Conservation (phyloP, 2,888 invertebrate species). For the Cantharis flavilabris region DNA sequence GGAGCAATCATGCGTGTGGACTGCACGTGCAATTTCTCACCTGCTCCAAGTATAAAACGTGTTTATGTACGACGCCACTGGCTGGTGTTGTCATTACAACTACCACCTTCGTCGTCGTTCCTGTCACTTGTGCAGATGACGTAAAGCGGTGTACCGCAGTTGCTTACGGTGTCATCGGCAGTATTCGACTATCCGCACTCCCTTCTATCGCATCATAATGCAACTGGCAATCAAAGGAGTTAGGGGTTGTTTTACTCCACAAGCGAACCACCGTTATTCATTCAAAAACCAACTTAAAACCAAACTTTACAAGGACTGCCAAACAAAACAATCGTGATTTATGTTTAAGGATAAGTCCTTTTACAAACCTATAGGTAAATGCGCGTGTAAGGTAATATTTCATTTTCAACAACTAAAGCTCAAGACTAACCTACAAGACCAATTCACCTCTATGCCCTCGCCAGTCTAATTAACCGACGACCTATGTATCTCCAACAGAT, state of each 20-base stretch:
- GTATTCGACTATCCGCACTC: slow-evolving; percentile 18
- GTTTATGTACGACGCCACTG: slow-evolving; percentile 14
- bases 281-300: slow-evolving; percentile 30
- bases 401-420: slow-evolving; percentile 22
- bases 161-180: slow-evolving; percentile 29
- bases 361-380: slow-evolving; percentile 12
- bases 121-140: slow-evolving; percentile 26
- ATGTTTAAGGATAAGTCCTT: slow-evolving; percentile 23
- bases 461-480: slow-evolving; percentile 32
- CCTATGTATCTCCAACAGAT: slow-evolving; percentile 15
- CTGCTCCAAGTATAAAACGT: slow-evolving; percentile 2
- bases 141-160: slow-evolving; percentile 26
- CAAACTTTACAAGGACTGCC: slow-evolving; percentile 18
- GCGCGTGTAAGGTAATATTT: slow-evolving; percentile 20
- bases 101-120: slow-evolving; percentile 4
- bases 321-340: slow-evolving; percentile 29
- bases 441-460: slow-evolving; percentile 26
- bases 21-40: slow-evolving; percentile 24
- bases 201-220: slow-evolving; percentile 13
- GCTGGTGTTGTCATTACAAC: slow-evolving; percentile 2
- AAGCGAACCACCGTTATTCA: slow-evolving; percentile 16
- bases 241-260: slow-evolving; percentile 5
- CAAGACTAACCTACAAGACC: slow-evolving; percentile 20
- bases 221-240: slow-evolving; percentile 25
- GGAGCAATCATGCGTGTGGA: slow-evolving; percentile 14